These are phyloP conservation scores for Chrysotoxum bicinctum DNA, from an alignment of 2,888 invertebrate genomes.

Conservation along the genomic window DNA sequence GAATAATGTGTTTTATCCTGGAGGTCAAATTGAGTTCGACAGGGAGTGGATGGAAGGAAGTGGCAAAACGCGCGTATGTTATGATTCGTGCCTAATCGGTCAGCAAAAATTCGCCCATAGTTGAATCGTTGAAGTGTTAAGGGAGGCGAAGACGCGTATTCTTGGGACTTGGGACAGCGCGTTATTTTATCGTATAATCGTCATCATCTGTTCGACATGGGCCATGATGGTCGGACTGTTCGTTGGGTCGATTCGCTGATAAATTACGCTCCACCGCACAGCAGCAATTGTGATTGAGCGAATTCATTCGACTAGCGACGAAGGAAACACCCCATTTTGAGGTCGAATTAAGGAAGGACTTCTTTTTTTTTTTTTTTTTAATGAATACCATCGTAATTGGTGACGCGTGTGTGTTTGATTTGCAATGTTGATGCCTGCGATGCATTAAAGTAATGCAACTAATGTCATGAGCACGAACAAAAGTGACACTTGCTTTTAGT, in stretches of 20 bases:
- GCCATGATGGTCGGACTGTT: background rate
- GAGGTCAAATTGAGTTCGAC: constrained; percentile 39
- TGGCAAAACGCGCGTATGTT: constrained; percentile 58
- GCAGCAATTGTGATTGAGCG: constrained; percentile 42
- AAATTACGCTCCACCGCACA: constrained; percentile 59
- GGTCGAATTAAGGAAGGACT: constrained; percentile 53
- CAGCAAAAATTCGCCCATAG: constrained; percentile 65
- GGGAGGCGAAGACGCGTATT: constrained; percentile 52
- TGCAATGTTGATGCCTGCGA: constrained; percentile 28
- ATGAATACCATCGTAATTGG: constrained; percentile 61
- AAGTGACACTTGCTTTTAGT: constrained; percentile 54
- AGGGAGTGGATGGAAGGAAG: background rate
- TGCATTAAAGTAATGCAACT: constrained; percentile 24
- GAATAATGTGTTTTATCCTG: constrained; percentile 52
- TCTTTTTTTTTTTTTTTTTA: background rate
- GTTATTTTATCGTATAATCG: background rate
- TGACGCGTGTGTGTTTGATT: constrained; percentile 68
- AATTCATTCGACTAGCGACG: constrained; percentile 57
- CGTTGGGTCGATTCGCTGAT: constrained; percentile 37
- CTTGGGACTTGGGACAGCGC: constrained; percentile 11
- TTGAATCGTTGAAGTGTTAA: constrained; percentile 61
- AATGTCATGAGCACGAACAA: constrained; percentile 38
- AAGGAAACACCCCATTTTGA: constrained; percentile 68
- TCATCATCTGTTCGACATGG: constrained; percentile 23
- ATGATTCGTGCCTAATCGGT: constrained; percentile 73